Percentiles rank a stretch among this genome's conserved stretches.
Conservation (phyloP, 2,888 invertebrate genomes). For the Teinopalpus imperialis region DNA sequence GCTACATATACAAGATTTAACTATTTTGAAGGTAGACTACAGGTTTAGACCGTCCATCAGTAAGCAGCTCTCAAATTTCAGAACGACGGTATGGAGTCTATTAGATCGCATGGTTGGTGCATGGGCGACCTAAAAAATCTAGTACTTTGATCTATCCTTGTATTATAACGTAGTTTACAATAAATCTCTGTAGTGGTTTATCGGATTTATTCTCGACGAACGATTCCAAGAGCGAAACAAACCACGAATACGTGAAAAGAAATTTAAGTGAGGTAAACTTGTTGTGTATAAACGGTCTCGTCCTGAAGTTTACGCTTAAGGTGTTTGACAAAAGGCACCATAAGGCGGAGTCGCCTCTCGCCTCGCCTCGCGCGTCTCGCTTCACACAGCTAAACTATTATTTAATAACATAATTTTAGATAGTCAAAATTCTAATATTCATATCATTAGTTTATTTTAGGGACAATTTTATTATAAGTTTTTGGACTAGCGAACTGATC, state of each 20-base stretch:
- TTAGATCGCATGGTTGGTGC: conserved; percentile 57
- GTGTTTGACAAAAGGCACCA: conserved; percentile 47
- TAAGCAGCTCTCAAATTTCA: conserved; percentile 30
- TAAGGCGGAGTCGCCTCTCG: conserved; percentile 40
- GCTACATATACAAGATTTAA: conserved; percentile 20
- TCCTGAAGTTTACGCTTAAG: conserved; percentile 56
- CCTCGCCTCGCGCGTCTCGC: conserved; percentile 45
- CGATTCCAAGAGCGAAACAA: conserved; percentile 37
- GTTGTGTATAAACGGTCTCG: conserved; percentile 45
- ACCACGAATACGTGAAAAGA: conserved; percentile 39
- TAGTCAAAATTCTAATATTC: conserved; percentile 78
- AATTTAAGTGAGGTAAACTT: conserved; percentile 52
- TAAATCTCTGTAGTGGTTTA: conserved; percentile 67
- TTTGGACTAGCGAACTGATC: conserved; percentile 56
- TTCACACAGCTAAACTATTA: conserved; percentile 45
- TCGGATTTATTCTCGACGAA: conserved; percentile 60
- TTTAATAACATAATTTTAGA: conserved; percentile 62
- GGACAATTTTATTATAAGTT: conserved; percentile 64
- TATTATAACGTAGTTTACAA: conserved; percentile 66
- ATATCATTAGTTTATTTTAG: conserved; percentile 82
- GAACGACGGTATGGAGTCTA: conserved; percentile 53
- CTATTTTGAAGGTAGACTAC: no score
- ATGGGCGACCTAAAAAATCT: conserved; percentile 53
- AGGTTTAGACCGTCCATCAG: conserved; percentile 55
- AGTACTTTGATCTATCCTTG: conserved; percentile 71